These are phyloP conservation scores for Aplysina aerophoba DNA, from an alignment of 37 sponge, comb jelly and placozoan species.

Conservation along the genomic window DNA sequence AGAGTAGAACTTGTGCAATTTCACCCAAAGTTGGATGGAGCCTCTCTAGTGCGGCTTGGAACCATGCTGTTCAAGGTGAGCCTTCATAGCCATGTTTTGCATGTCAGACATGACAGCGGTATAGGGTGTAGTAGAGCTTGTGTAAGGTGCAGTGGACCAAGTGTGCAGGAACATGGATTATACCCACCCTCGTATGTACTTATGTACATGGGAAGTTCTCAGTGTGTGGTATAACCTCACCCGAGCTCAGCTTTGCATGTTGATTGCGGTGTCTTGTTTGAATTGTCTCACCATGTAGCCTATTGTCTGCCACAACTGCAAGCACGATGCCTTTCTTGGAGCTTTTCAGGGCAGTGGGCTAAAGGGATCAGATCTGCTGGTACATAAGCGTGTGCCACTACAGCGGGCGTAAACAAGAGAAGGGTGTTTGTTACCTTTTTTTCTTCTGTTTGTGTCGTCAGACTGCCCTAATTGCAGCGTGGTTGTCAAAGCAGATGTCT, in stretches of 20 bases:
- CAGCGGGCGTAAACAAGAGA: too few species aligned
- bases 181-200: too few species aligned
- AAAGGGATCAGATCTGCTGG: constrained; percentile 11
- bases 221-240: too few species aligned
- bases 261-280: too few species aligned
- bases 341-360: constrained; percentile 4
- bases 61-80: constrained; percentile 4
- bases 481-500: constrained; percentile 24
- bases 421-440: too few species aligned
- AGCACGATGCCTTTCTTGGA: too few species aligned
- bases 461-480: not conserved
- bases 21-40: constrained; percentile 18
- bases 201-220: too few species aligned
- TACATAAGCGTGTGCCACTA: not conserved
- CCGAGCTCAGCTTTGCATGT: too few species aligned
- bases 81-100: not conserved
- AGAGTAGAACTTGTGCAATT: not conserved
- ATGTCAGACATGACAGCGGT: too few species aligned
- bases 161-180: too few species aligned
- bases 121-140: too few species aligned
- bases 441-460: not conserved
- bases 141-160: too few species aligned
- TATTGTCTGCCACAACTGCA: not conserved
- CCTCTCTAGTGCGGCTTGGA: not conserved
- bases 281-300: not conserved